Evolutionary conservation across 2,888 invertebrate genomes (phyloP).

Genomic region (Amblyteles armatorius): DNA sequence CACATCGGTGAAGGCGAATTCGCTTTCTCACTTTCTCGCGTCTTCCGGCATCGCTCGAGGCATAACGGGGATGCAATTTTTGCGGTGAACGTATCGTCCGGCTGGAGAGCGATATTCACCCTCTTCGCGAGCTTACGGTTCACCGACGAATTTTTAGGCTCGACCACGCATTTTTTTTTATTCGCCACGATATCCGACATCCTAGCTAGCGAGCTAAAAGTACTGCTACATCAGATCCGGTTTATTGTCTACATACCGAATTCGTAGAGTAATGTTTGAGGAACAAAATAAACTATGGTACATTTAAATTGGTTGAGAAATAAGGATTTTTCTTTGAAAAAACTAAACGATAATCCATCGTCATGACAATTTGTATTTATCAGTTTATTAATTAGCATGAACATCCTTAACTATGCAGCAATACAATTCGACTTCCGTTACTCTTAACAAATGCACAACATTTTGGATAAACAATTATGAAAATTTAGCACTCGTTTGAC

Average conservation of each 20-base stretch:
- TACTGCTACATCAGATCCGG: neutral
- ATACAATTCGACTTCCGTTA: too few relatives aligned
- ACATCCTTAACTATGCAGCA: too few relatives aligned
- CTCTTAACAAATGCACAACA: too few relatives aligned
- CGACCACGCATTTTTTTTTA: conserved; percentile 52
- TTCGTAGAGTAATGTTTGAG: too few relatives aligned
- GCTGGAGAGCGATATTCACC: conserved; percentile 32
- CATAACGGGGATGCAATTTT: conserved; percentile 60
- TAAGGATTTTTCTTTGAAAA: too few relatives aligned
- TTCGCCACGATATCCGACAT: conserved; percentile 74
- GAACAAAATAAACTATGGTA: too few relatives aligned
- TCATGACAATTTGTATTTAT: too few relatives aligned
- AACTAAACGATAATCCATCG: too few relatives aligned
- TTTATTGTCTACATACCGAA: neutral
- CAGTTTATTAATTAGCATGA: too few relatives aligned
- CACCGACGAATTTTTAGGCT: conserved; percentile 52
- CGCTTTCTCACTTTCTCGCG: conserved; percentile 43
- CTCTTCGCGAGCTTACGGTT: conserved; percentile 24
- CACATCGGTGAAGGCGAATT: conserved; percentile 43
- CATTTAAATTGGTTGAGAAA: too few relatives aligned
- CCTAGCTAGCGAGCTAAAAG: conserved; percentile 59
- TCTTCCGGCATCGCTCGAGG: conserved; percentile 15
- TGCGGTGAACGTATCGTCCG: conserved; percentile 33
- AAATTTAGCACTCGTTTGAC: too few relatives aligned
- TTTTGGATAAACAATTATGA: too few relatives aligned